phyloP scores from a whole-genome alignment of 2,113 vertebrate species.

The Hippocampus comes region DNA sequence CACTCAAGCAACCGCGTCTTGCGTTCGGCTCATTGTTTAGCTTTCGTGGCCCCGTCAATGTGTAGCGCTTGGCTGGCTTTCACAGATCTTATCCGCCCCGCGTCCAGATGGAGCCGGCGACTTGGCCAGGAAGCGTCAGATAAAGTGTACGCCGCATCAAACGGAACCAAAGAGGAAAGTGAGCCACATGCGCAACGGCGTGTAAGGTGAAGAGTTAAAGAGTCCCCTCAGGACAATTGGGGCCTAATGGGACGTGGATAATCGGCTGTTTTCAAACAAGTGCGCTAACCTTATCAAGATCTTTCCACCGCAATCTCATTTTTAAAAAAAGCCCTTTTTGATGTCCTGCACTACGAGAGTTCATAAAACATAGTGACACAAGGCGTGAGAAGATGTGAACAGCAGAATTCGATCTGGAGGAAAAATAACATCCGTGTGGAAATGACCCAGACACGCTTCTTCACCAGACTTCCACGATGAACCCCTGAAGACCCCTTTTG shows the following conservation, averaged over 20 bases:
- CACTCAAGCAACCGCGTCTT: background rate
- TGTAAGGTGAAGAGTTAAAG: constrained; percentile 7
- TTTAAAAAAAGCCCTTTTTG: background rate
- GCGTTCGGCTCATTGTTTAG: constrained; percentile 1
- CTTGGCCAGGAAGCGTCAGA: constrained; percentile 8
- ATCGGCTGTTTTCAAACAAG: constrained; percentile 6
- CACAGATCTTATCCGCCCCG: constrained; percentile 1
- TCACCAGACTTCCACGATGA: constrained; percentile 36
- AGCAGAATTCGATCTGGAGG: constrained; percentile 3
- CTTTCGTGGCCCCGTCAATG: background rate
- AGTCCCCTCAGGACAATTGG: background rate
- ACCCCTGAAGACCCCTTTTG: constrained; percentile 22
- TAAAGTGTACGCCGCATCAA: constrained; percentile 2
- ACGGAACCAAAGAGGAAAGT: constrained; percentile 2
- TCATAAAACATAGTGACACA: background rate
- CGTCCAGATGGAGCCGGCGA: background rate
- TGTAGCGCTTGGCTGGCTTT: background rate
- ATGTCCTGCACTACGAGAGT: background rate
- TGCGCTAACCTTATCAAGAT: background rate
- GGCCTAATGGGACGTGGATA: constrained; percentile 3
- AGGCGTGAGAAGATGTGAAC: background rate
- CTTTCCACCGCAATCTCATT: background rate
- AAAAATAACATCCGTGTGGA: constrained; percentile 54
- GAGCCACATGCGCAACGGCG: constrained; percentile 5
- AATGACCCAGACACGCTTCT: constrained; percentile 46